Evolutionary conservation across 2,113 vertebrate genomes (phyloP), one percentile per base, ranked within the genome.

Genomic region (Castor canadensis): DNA sequence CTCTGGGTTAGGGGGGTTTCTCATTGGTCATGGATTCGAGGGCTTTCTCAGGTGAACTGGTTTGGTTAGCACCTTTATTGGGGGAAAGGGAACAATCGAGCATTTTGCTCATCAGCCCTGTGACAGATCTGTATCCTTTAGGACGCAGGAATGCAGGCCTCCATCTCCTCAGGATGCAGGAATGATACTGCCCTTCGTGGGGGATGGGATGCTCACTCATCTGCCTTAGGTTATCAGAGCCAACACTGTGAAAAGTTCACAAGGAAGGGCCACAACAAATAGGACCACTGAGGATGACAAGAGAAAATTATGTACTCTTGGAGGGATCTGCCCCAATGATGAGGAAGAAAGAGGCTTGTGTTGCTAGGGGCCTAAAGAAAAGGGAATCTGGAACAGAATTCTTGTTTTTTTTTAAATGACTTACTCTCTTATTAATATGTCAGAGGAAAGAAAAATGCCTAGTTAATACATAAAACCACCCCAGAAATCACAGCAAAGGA

Each of bases 381-480:
- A 67, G 3, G 22, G 60, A 35, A 76, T 89, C 58, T 81, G 71
- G 54, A 87, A 93, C 11, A 83, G 66, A 35, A 86, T 89, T n/a
- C n/a, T 92, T 71, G 30, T 75, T 91, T 94, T 5, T 75, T 80
- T 96, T 89, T 81, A 64, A 95, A 85, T 85, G 45, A 66, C 52
- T 87, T 94, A 67, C 22, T 89, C 67, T 83, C 38, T 93, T 95
- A 73, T 80, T 95, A 93, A 88, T 96, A 85, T 79, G 52, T 85
- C 69, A 79, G 35, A 88, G 52, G 45, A 67, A 91, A 93, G n/a
- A 24, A 75, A 82, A 84, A 17, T 22, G 54, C 52, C 75, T 93
- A 87, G 76, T 38, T 83, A 88, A 91, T 67, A 82, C 56, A 79
- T 88, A 89, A 92, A 96, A 90, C 76, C 38, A 86, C 80, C 15